These are phyloP conservation scores for Elymnias hypermnestra DNA, from an alignment of 1,140 invertebrate genomes.

Conservation along the genomic window DNA sequence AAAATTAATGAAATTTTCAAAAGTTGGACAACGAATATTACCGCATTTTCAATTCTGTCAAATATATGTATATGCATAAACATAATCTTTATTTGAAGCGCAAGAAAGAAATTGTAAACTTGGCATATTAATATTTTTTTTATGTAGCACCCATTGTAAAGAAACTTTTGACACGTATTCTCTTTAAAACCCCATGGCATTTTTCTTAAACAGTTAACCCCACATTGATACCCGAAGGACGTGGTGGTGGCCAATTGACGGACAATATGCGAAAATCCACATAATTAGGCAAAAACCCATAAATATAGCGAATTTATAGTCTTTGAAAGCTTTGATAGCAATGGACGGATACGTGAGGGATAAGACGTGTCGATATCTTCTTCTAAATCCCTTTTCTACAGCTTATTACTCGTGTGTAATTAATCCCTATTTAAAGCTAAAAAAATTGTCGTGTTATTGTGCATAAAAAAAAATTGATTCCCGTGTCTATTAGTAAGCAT, in stretches of 20 bases:
- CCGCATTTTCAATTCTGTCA: no score
- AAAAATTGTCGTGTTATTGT: no score
- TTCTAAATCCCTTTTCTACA: not conserved
- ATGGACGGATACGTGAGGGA: not conserved
- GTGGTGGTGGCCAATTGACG: not conserved
- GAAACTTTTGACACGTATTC: not conserved
- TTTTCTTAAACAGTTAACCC: not conserved
- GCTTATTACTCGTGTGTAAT: no score
- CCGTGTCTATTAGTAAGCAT: no score
- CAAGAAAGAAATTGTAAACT: no score
- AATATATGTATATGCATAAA: no score
- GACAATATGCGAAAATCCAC: not conserved
- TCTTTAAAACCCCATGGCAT: no score
- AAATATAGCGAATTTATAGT: not conserved
- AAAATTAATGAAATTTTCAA: not conserved
- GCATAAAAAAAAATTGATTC: no score
- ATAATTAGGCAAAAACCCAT: conserved; percentile 4
- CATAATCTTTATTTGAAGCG: no score
- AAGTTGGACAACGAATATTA: no score
- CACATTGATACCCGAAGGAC: not conserved
- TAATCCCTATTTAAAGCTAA: no score
- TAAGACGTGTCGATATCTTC: not conserved
- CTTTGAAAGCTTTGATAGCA: not conserved
- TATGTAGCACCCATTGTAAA: not conserved
- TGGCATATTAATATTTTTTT: no score